Percentiles rank a stretch among this genome's conserved stretches.
Conservation (phyloP, 1,140 invertebrate species). For the Geopemphigus sp. region DNA sequence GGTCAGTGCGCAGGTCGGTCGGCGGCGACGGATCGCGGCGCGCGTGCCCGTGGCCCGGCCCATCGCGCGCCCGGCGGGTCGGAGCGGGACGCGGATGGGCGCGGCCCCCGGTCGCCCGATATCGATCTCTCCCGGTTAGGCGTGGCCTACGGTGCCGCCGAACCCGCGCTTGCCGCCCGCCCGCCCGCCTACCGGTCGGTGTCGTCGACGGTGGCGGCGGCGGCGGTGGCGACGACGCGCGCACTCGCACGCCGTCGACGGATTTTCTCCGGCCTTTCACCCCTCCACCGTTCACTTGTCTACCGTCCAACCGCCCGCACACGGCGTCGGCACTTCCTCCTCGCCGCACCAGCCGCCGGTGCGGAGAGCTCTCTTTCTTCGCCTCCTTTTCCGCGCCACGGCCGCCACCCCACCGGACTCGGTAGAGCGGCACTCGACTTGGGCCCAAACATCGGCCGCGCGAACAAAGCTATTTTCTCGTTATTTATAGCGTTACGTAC, state of each 20-base stretch:
- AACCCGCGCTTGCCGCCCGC: not conserved
- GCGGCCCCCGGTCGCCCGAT: not conserved
- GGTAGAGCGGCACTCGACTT: no score
- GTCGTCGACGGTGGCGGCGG: not conserved
- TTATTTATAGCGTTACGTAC: no score
- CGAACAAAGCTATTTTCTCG: no score
- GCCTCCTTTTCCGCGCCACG: not conserved
- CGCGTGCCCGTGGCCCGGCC: not conserved
- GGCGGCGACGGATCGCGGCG: not conserved
- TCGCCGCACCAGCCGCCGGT: not conserved
- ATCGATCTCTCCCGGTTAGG: not conserved
- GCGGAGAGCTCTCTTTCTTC: not conserved
- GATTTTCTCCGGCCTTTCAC: not conserved
- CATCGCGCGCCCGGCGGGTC: not conserved
- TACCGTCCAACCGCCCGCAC: no score
- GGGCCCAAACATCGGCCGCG: no score
- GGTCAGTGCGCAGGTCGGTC: slow-evolving; percentile 8
- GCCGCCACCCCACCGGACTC: not conserved
- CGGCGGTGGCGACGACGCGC: slow-evolving; percentile 28
- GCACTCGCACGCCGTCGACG: not conserved
- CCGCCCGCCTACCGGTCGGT: not conserved
- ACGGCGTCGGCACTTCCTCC: not conserved
- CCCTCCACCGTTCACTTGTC: not conserved
- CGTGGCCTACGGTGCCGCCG: not conserved
- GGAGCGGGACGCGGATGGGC: not conserved